A percentile compares a stretch with the other conserved stretches of the same genome.
Conservation (phyloP, 2,888 invertebrate genomes). For the Taenaris catops region DNA sequence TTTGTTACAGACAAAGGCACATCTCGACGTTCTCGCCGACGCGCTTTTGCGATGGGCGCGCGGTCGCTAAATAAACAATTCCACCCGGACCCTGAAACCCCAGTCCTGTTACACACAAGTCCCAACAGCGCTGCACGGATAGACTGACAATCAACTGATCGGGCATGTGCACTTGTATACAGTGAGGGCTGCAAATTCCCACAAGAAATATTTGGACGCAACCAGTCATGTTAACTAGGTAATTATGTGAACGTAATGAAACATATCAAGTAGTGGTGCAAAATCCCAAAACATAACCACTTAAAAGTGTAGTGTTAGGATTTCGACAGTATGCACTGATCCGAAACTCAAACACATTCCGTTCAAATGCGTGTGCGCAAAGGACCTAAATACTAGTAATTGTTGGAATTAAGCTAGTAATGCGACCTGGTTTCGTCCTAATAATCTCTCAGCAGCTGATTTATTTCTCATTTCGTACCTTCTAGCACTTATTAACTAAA, state of each 20-base stretch:
- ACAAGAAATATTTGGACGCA: constrained; percentile 58
- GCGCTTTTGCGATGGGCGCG: constrained; percentile 96
- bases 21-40: constrained; percentile 96
- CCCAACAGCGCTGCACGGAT: constrained; percentile 52
- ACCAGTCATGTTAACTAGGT: constrained; percentile 59
- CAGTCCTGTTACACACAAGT: constrained; percentile 41
- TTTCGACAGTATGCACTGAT: constrained; percentile 42
- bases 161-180: constrained; percentile 50
- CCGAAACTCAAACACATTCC: constrained; percentile 27
- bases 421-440: constrained; percentile 64
- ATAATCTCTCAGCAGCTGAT: constrained; percentile 62
- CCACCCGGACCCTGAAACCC: constrained; percentile 39
- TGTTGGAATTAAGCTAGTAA: constrained; percentile 17
- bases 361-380: constrained; percentile 26
- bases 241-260: constrained; percentile 66
- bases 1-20: constrained; percentile 94
- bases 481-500: constrained; percentile 76
- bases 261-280: constrained; percentile 78
- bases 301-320: constrained; percentile 71
- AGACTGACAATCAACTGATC: constrained; percentile 45
- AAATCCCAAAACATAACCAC: constrained; percentile 59
- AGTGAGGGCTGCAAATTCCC: constrained; percentile 62
- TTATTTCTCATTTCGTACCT: constrained; percentile 69
- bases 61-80: constrained; percentile 85
- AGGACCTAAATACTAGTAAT: constrained; percentile 14